Conservation (phyloP, 1,140 invertebrate genomes). For the Zaprionus gabonicus region DNA sequence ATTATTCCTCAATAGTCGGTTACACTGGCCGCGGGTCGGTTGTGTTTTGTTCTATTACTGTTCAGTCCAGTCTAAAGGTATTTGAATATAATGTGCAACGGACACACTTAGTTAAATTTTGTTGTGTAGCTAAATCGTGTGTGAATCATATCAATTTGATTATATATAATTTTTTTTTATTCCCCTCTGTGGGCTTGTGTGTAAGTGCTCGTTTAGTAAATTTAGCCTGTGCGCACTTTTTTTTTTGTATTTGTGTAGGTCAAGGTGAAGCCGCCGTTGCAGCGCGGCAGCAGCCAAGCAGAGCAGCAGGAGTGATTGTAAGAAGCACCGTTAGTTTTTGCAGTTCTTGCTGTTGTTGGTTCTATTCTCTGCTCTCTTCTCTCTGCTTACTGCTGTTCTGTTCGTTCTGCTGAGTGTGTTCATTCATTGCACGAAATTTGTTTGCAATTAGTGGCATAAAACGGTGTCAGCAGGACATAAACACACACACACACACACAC, state of each 20-base stretch:
- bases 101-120: constrained; percentile 33
- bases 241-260: constrained; percentile 46
- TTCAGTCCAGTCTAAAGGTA: constrained; percentile 15
- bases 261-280: constrained; percentile 43
- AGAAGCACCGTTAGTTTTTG: constrained; percentile 40
- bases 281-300: constrained; percentile 11
- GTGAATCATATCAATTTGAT: constrained; percentile 13
- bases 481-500: constrained; percentile 9
- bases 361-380: not conserved
- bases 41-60: constrained; percentile 21
- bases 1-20: constrained; percentile 30
- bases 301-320: not conserved
- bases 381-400: not conserved
- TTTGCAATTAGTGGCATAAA: constrained; percentile 32
- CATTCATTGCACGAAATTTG: constrained; percentile 28
- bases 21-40: constrained; percentile 40
- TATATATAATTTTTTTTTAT: not conserved
- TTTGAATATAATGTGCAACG: constrained; percentile 38
- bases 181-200: not conserved
- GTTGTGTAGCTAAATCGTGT: constrained; percentile 4
- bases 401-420: constrained; percentile 5
- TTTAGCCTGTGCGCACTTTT: constrained; percentile 5
- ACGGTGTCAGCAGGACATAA: constrained; percentile 48
- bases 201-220: not conserved
- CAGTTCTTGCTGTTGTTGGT: constrained; percentile 9